Percentiles rank a stretch among this genome's conserved stretches.
phyloP scores from a whole-genome alignment of 2,797 vertebrate species.

The Pseudochirops corinnae region DNA sequence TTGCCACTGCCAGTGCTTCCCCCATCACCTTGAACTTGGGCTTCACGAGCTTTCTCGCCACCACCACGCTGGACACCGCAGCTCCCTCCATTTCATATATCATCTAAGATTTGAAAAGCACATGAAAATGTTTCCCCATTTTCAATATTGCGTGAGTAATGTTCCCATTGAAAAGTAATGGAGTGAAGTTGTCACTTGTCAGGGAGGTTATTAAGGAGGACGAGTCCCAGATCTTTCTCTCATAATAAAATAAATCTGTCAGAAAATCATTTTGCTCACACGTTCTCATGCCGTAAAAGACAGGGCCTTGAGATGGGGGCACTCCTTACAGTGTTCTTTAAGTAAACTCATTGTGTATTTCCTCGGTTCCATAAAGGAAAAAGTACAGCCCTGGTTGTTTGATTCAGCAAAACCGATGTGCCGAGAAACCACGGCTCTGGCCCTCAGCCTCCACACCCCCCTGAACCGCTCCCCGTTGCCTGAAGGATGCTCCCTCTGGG shows the following conservation, averaged over 20 bases:
- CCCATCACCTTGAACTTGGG: neutral
- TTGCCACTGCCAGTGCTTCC: neutral
- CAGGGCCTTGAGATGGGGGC: neutral
- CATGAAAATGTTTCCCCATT: slow-evolving; percentile 86
- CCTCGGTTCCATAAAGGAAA: neutral
- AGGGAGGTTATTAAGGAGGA: slow-evolving; percentile 87
- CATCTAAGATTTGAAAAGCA: slow-evolving; percentile 84
- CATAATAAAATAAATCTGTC: slow-evolving; percentile 88
- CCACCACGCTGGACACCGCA: slow-evolving; percentile 58
- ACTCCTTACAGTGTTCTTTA: neutral
- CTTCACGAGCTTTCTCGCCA: slow-evolving; percentile 65
- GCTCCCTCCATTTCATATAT: slow-evolving; percentile 79
- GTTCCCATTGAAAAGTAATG: slow-evolving; percentile 89
- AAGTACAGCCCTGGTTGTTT: neutral
- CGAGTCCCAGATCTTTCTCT: slow-evolving; percentile 84
- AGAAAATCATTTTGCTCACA: slow-evolving; percentile 64
- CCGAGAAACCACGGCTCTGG: rapidly evolving
- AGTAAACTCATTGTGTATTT: neutral
- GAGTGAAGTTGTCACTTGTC: slow-evolving; percentile 90
- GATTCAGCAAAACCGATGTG: neutral
- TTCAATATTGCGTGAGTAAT: slow-evolving; percentile 86
- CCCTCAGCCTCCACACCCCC: rapidly evolving
- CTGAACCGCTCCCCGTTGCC: rapidly evolving
- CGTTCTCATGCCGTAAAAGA: slow-evolving; percentile 65
- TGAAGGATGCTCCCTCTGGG: neutral